phyloP scores from a whole-genome alignment of 2,113 vertebrate species.

The Chinchilla lanigera region DNA sequence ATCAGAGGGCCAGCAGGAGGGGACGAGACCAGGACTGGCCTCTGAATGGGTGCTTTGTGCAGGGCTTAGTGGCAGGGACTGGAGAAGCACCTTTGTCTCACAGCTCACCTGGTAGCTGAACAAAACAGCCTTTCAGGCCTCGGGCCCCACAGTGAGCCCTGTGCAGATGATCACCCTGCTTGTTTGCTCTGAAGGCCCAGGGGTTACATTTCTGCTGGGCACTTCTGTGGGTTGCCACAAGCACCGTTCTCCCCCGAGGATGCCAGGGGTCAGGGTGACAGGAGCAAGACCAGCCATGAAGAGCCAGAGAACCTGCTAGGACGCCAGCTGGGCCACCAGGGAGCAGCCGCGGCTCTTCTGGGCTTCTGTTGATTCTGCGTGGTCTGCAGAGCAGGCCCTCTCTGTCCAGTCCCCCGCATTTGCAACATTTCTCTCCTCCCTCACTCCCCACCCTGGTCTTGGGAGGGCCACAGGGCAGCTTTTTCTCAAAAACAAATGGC shows the following conservation, averaged over 20 bases:
- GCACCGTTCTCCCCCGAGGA: neutral
- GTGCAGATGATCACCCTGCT: conserved; percentile 48
- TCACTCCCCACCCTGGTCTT: neutral
- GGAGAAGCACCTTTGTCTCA: conserved; percentile 65
- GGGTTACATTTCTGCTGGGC: conserved; percentile 29
- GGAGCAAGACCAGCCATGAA: neutral
- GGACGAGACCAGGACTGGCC: neutral
- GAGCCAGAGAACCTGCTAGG: neutral
- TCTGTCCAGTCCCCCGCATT: neutral
- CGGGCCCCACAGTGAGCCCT: neutral
- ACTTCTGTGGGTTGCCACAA: conserved; percentile 35
- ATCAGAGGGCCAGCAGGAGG: conserved; percentile 55
- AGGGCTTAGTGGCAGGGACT: conserved; percentile 16
- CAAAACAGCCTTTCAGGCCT: conserved; percentile 75
- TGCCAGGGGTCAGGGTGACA: neutral
- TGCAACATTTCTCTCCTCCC: neutral
- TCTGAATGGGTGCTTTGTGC: conserved; percentile 74
- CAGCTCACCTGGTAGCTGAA: conserved; percentile 72
- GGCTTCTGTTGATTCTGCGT: neutral
- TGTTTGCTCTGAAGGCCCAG: neutral
- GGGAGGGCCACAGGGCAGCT: neutral
- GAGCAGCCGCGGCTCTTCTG: neutral
- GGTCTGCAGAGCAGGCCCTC: neutral
- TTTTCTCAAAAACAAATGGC: neutral
- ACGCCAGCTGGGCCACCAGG: neutral